These are phyloP conservation scores for Perodicticus potto DNA, from an alignment of 2,797 vertebrate genomes.

Conservation along the genomic window DNA sequence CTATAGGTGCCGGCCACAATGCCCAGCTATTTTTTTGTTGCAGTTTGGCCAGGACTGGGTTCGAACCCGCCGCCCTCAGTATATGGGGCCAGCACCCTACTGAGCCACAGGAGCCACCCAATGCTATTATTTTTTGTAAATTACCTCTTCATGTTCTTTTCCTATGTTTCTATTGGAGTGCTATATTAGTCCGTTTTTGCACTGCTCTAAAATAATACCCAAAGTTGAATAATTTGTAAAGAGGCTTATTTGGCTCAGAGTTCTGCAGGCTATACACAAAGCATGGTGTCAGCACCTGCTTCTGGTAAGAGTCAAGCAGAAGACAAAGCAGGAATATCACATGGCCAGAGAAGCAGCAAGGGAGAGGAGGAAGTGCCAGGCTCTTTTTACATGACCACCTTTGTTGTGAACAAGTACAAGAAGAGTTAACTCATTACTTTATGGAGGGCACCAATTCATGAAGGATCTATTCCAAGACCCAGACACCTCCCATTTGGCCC, in stretches of 20 bases:
- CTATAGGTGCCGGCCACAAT: too few species aligned
- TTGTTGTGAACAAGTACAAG: not conserved
- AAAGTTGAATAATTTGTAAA: not conserved
- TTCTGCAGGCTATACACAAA: not conserved
- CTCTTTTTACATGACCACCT: not conserved
- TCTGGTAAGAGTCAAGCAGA: not conserved
- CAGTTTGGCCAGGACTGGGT: too few species aligned
- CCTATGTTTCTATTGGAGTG: not conserved
- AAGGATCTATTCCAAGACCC: not conserved
- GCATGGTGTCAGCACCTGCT: not conserved
- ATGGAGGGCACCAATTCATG: not conserved
- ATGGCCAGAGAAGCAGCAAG: not conserved
- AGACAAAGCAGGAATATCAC: not conserved
- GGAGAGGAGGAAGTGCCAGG: not conserved
- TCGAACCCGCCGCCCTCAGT: too few species aligned
- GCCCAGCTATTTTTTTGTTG: too few species aligned
- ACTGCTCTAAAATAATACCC: not conserved
- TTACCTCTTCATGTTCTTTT: not conserved
- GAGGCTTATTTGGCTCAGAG: not conserved
- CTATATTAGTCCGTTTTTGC: not conserved
- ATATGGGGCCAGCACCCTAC: too few species aligned
- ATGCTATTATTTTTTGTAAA: not conserved
- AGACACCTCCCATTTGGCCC: not conserved
- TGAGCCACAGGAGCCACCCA: too few species aligned
- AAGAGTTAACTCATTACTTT: not conserved